Evolutionary conservation across 92 coral and sea anemone species (phyloP).

Genomic region (Nematostella vectensis): DNA sequence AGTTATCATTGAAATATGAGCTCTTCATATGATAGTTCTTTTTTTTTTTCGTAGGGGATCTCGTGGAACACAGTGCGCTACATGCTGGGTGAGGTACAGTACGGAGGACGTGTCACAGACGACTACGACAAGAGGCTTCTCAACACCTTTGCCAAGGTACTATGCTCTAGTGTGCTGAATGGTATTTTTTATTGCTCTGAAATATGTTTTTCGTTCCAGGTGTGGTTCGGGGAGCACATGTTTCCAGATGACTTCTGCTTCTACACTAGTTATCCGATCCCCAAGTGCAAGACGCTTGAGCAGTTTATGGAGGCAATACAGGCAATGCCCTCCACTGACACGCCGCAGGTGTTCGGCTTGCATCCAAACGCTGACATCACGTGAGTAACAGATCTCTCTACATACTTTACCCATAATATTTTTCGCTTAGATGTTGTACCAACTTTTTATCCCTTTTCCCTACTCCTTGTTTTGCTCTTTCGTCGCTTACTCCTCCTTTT

Average conservation of each 20-base stretch:
- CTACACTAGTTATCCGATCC: conserved; percentile 77
- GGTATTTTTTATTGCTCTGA: too few species aligned
- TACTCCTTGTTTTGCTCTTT: too few species aligned
- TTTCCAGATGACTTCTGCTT: conserved; percentile 66
- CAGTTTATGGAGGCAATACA: conserved; percentile 79
- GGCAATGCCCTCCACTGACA: conserved; percentile 76
- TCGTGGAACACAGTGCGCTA: conserved; percentile 92
- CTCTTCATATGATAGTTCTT: too few species aligned
- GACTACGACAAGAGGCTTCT: conserved; percentile 80
- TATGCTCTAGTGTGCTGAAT: too few species aligned
- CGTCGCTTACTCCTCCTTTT: neutral
- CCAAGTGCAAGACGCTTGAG: conserved; percentile 64
- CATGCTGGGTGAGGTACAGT: conserved; percentile 90
- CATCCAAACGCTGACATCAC: conserved; percentile 88
- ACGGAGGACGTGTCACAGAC: conserved; percentile 84
- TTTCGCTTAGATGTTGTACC: neutral
- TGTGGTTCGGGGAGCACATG: conserved; percentile 91
- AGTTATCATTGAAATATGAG: too few species aligned
- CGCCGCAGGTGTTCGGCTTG: conserved; percentile 83
- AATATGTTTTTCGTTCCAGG: conserved; percentile 32
- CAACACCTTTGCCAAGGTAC: conserved; percentile 75
- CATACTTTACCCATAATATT: too few species aligned
- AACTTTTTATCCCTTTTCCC: neutral
- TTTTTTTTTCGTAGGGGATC: conserved; percentile 53
- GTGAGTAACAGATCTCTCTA: conserved; percentile 28